Evolutionary conservation across 1,140 invertebrate species (phyloP), one percentile per base, ranked within the genome.

Genomic region (Drosophila kurseongensis): DNA sequence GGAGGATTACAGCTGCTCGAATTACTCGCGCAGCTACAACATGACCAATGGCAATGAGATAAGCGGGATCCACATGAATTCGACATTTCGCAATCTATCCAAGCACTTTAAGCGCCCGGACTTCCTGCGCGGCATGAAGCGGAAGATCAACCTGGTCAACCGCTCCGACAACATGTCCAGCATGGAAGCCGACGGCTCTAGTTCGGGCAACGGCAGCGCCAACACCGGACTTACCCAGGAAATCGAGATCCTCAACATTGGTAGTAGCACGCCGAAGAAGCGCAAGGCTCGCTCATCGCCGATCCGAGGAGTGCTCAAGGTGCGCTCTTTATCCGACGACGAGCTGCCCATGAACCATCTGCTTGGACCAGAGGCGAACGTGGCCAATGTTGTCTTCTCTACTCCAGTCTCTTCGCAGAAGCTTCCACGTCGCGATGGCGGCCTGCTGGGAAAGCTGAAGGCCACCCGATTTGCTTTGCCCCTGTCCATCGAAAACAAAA

Each of bases 341-440:
- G 92, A 92, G 54, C n/a, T 89, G 55, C 83, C 84, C 5, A 84
- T 91, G 55, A 90, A 81, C 14, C 78, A 78, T 23, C 38, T 81
- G 13, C 62, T 90, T 0, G 85, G 80, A 18, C 27, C 82, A 1
- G 84, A 88, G 44, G 74, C 85, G 0, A 85, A 73, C 59, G 71
- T 91, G 18, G 81, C 91, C 36, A 91, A 95, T 58, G 95, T 96
- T 1, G 96, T 96, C 32, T 96, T 96, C 63, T 96, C 96, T 14
- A 97, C 96, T 1, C 96, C 96, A 1, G 96, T 97, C 1, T 95
- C 95, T 0, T 93, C 93, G 0, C 94, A 94, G 65, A 94, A 94
- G 78, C 91, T 93, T 41, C 92, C 92, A 1, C 92, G 92, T 16
- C 78, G 81, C 12, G 88, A 91, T 63, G 92, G 92, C 4, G 85